Conservation (phyloP, 2,113 vertebrate genomes). For the Heterochromis multidens region DNA sequence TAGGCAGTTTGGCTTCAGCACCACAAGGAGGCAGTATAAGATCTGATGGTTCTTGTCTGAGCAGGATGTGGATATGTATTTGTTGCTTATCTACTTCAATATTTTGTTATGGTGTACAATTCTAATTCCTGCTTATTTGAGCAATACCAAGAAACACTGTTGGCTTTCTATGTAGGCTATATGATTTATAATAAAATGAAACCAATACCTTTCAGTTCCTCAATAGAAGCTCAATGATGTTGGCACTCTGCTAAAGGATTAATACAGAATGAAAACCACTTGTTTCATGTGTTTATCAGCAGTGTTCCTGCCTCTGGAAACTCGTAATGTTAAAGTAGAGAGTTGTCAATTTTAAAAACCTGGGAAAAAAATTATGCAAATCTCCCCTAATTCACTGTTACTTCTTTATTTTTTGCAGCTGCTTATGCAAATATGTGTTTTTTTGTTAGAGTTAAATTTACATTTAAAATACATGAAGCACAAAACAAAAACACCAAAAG, state of each 20-base stretch:
- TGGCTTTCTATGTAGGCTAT: not conserved
- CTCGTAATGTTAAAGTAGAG: not conserved
- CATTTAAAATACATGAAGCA: not conserved
- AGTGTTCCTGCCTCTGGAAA: not conserved
- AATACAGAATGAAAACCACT: not conserved
- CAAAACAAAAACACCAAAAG: not conserved
- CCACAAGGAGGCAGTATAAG: constrained; percentile 41
- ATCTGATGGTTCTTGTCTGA: not conserved
- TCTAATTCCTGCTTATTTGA: not conserved
- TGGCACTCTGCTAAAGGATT: too few relatives aligned
- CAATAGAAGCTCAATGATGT: not conserved
- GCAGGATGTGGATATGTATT: not conserved
- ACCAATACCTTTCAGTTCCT: not conserved
- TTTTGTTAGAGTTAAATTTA: not conserved
- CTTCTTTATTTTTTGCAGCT: not conserved
- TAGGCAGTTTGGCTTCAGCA: not conserved
- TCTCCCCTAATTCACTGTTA: not conserved
- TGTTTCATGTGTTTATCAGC: not conserved
- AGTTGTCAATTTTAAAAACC: not conserved
- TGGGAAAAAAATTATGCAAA: not conserved
- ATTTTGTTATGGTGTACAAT: not conserved
- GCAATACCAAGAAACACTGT: not conserved
- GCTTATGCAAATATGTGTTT: not conserved
- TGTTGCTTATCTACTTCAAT: not conserved
- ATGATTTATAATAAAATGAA: not conserved